A percentile compares a stretch with the other conserved stretches of the same genome.
These are phyloP conservation scores for Gracilinanus agilis DNA, from an alignment of 2,113 vertebrate genomes.

Conservation along the genomic window DNA sequence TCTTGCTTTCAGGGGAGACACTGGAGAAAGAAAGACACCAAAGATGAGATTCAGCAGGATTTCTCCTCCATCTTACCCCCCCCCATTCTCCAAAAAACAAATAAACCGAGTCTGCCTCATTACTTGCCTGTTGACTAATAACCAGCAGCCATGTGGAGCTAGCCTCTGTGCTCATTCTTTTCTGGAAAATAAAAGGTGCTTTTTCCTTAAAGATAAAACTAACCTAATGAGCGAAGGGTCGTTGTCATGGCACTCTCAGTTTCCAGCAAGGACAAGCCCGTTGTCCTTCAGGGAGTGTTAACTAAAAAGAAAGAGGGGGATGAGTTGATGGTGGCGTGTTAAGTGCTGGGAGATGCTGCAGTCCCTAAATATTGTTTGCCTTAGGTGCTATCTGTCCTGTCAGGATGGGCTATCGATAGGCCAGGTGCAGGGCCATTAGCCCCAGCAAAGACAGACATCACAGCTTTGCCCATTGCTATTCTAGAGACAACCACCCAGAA, in stretches of 20 bases:
- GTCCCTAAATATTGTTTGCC: constrained; percentile 39
- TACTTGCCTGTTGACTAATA: constrained; percentile 22
- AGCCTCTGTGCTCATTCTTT: constrained; percentile 48
- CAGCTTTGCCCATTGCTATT: constrained; percentile 50
- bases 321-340: constrained; percentile 6
- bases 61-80: neutral
- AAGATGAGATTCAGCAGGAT: too few relatives aligned
- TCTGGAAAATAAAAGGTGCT: constrained; percentile 57
- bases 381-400: constrained; percentile 63
- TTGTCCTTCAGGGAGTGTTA: constrained; percentile 39
- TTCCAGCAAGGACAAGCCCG: constrained; percentile 51
- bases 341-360: rapidly evolving
- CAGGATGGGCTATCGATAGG: neutral
- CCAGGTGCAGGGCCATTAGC: constrained; percentile 45
- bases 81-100: neutral
- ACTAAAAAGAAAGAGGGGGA: constrained; percentile 42
- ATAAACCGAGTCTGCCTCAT: neutral
- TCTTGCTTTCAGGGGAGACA: neutral
- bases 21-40: neutral
- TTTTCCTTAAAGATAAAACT: constrained; percentile 58
- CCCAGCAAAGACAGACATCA: constrained; percentile 44
- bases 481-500: constrained; percentile 50
- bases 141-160: neutral
- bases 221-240: constrained; percentile 59
- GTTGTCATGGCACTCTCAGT: constrained; percentile 67